A percentile compares a stretch with the other conserved stretches of the same genome.
phyloP scores from a whole-genome alignment of 2,797 vertebrate genomes.

The Megalops cyprinoides region DNA sequence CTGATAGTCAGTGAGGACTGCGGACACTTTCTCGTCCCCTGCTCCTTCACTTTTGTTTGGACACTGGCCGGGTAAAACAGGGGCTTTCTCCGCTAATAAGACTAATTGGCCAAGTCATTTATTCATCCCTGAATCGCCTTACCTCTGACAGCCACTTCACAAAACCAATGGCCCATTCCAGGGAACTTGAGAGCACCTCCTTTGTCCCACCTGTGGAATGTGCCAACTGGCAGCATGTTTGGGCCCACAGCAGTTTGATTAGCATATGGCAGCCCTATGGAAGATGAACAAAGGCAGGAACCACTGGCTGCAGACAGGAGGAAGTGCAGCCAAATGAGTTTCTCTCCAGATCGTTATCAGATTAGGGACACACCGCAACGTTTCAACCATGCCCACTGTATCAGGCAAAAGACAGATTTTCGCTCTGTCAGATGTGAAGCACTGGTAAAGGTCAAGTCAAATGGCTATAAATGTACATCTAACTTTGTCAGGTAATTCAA shows the following conservation, averaged over 20 bases:
- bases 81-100: constrained; percentile 15
- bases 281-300: neutral
- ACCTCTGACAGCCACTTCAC: constrained; percentile 5
- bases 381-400: neutral
- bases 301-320: neutral
- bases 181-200: constrained; percentile 14
- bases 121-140: constrained; percentile 1
- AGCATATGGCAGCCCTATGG: constrained; percentile 11
- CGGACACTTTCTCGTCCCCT: neutral
- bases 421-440: neutral
- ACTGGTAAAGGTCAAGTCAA: neutral
- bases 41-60: constrained; percentile 5
- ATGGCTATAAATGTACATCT: no score
- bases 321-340: neutral
- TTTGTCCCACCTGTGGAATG: constrained; percentile 21
- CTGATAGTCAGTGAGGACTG: neutral
- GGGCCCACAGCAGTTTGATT: neutral
- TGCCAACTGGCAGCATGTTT: constrained; percentile 14
- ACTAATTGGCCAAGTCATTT: constrained; percentile 13
- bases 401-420: neutral
- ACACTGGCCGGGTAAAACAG: neutral
- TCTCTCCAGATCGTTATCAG: neutral
- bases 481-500: no score
- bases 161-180: neutral
- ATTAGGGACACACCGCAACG: neutral